phyloP scores from a whole-genome alignment of 2,113 vertebrate genomes.

The Anthoscopus minutus region DNA sequence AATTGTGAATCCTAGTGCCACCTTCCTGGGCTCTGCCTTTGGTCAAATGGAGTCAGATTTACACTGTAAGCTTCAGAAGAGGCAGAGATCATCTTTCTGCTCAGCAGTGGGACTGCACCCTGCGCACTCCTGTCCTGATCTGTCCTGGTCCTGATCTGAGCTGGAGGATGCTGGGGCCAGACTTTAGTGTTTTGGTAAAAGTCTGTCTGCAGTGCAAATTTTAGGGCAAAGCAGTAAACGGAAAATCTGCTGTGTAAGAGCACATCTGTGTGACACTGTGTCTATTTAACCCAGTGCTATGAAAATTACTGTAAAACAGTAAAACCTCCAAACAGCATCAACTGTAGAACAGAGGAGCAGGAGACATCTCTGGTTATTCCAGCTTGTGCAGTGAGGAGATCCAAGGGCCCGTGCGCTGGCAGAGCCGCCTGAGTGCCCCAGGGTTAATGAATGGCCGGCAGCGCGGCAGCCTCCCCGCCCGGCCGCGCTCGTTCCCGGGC shows the following conservation, averaged over 20 bases:
- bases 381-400: not conserved
- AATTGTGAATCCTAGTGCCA: not conserved
- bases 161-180: not conserved
- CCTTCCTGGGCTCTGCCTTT: not conserved
- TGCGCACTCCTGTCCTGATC: fast-evolving
- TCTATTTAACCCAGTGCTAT: not conserved
- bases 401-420: not conserved
- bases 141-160: fast-evolving
- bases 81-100: not conserved
- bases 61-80: not conserved
- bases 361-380: not conserved
- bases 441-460: not conserved
- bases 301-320: not conserved
- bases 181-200: not conserved
- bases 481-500: not conserved
- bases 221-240: not conserved
- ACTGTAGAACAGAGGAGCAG: not conserved
- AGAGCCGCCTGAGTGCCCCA: not conserved
- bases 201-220: not conserved
- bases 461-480: not conserved
- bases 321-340: not conserved
- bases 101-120: not conserved
- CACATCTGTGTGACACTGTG: not conserved
- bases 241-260: not conserved
- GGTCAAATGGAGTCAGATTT: not conserved